phyloP scores from a whole-genome alignment of 2,797 vertebrate genomes.

The Falco biarmicus region DNA sequence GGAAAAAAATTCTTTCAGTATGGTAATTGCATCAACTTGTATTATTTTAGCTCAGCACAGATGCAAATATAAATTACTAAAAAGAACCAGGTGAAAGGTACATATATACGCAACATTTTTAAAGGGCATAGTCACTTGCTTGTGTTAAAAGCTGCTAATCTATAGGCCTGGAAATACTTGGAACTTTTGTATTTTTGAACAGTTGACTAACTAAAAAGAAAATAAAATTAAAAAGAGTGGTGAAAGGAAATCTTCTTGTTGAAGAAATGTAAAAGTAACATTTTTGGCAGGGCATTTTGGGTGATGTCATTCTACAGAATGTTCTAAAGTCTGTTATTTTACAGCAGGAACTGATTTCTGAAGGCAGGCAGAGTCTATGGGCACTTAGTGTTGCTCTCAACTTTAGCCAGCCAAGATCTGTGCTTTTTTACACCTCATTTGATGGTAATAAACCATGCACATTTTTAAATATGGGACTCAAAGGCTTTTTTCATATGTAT shows the following conservation, averaged over 20 bases:
- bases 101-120: conserved; percentile 14
- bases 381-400: conserved; percentile 62
- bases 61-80: conserved; percentile 43
- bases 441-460: conserved; percentile 25
- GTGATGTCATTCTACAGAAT: conserved; percentile 78
- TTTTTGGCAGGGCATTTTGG: conserved; percentile 70
- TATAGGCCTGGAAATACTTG: conserved; percentile 70
- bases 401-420: conserved; percentile 60
- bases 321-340: conserved; percentile 76
- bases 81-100: conserved; percentile 20
- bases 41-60: conserved; percentile 44
- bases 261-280: conserved; percentile 74
- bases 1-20: background rate
- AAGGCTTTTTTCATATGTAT: background rate
- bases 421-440: conserved; percentile 52
- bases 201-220: conserved; percentile 17
- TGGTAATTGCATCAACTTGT: background rate
- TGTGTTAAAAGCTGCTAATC: conserved; percentile 63
- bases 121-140: conserved; percentile 35
- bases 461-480: background rate
- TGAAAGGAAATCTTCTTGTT: conserved; percentile 70
- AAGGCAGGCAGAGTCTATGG: conserved; percentile 59
- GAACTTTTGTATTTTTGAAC: conserved; percentile 36
- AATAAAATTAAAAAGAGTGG: conserved; percentile 14
- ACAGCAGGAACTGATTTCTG: conserved; percentile 66